Conservation (phyloP, 92 coral and sea anemone genomes). For the Heteractis magnifica region DNA sequence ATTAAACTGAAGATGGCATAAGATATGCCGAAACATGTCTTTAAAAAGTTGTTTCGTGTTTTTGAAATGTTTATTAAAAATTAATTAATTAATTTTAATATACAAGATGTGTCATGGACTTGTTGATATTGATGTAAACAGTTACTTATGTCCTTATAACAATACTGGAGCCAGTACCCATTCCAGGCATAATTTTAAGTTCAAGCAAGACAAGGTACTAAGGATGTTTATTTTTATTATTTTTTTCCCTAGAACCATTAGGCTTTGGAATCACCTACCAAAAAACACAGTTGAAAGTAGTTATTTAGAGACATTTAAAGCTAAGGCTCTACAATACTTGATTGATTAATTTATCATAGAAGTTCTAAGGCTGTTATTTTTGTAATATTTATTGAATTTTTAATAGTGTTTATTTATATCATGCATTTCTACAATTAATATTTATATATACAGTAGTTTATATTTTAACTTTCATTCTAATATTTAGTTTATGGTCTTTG, state of each 20-base stretch:
- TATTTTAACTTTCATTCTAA: too few relatives aligned
- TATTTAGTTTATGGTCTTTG: too few relatives aligned
- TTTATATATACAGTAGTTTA: too few relatives aligned
- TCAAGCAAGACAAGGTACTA: not conserved
- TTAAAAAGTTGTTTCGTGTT: too few relatives aligned
- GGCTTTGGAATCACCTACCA: not conserved
- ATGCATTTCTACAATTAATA: too few relatives aligned
- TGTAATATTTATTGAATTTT: too few relatives aligned
- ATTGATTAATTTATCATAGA: not conserved
- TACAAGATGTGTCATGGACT: not conserved
- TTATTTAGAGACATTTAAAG: not conserved
- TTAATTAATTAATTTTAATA: not conserved
- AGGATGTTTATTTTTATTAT: not conserved
- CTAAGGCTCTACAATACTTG: not conserved
- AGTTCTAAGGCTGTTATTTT: too few relatives aligned
- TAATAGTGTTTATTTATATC: too few relatives aligned
- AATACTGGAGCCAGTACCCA: not conserved
- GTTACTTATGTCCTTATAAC: not conserved
- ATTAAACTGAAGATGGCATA: too few relatives aligned
- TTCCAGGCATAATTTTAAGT: not conserved
- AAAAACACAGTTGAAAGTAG: not conserved
- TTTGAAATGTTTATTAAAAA: too few relatives aligned
- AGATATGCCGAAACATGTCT: too few relatives aligned
- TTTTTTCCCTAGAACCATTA: constrained; percentile 1
- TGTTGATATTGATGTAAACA: not conserved